Evolutionary conservation across 2,888 invertebrate genomes (phyloP).

Genomic region (Polia nebulosa): DNA sequence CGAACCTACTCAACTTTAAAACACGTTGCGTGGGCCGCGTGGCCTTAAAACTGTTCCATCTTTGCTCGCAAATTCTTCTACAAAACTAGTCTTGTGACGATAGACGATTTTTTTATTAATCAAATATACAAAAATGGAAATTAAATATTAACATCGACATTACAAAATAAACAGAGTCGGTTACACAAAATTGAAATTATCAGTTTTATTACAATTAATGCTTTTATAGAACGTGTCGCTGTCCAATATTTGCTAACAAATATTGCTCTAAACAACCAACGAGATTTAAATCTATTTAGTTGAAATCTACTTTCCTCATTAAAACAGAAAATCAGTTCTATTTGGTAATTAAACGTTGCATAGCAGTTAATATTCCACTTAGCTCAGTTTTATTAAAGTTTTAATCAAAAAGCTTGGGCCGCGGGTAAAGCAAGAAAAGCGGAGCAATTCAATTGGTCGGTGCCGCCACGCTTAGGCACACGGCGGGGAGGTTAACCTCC

Average conservation of each 20-base stretch:
- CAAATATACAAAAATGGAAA: not conserved
- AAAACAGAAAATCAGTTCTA: slow-evolving; percentile 49
- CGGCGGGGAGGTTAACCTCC: slow-evolving; percentile 58
- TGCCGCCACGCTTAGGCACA: slow-evolving; percentile 59
- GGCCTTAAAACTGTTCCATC: slow-evolving; percentile 52
- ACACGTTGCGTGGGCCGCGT: slow-evolving; percentile 57
- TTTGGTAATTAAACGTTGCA: slow-evolving; percentile 65
- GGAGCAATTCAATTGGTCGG: slow-evolving; percentile 71
- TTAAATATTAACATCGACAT: slow-evolving; percentile 3
- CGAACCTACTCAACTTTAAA: slow-evolving; percentile 50
- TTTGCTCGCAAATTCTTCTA: slow-evolving; percentile 44
- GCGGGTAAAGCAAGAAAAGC: slow-evolving; percentile 67
- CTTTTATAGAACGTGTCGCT: slow-evolving; percentile 13
- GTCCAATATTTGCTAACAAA: slow-evolving; percentile 22
- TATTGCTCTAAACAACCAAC: slow-evolving; percentile 26
- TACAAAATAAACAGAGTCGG: not conserved
- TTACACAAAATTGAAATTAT: not conserved
- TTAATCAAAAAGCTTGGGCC: slow-evolving; percentile 71
- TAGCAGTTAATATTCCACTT: slow-evolving; percentile 67
- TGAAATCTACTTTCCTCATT: slow-evolving; percentile 38
- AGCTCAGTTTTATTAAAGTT: slow-evolving; percentile 71
- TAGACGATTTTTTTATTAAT: slow-evolving; percentile 5
- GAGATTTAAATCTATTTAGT: slow-evolving; percentile 32
- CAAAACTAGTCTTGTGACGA: slow-evolving; percentile 11
- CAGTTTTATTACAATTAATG: not conserved